Evolutionary conservation across 2,113 vertebrate genomes (phyloP).

Genomic region (Rhabdomys dilectus): DNA sequence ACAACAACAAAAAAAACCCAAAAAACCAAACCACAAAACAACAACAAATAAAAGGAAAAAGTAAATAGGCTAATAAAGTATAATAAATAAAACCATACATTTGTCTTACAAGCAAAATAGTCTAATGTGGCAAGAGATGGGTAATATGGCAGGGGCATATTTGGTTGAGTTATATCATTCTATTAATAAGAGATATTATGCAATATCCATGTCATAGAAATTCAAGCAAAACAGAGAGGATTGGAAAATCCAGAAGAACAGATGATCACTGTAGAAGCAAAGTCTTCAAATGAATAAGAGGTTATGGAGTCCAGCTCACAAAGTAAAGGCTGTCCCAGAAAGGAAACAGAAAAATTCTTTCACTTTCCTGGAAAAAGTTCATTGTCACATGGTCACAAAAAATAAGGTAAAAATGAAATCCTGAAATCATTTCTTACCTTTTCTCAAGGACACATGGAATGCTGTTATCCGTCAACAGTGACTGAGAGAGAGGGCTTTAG

Average conservation of each 20-base stretch:
- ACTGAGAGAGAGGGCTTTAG: background rate
- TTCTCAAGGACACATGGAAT: slow-evolving; percentile 5
- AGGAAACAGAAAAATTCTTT: background rate
- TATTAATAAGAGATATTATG: background rate
- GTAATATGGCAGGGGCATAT: background rate
- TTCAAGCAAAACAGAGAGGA: background rate
- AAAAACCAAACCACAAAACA: no score
- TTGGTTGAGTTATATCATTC: background rate
- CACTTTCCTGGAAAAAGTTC: background rate
- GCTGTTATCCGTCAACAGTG: background rate
- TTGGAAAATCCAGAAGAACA: background rate
- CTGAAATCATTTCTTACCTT: background rate
- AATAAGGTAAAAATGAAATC: background rate
- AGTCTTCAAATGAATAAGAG: background rate
- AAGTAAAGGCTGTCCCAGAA: background rate
- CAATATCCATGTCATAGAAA: background rate
- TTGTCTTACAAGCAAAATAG: background rate
- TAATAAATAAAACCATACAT: background rate
- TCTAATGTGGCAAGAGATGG: background rate
- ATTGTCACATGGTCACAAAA: background rate
- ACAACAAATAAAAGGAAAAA: background rate
- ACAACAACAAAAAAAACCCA: background rate
- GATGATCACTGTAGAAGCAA: background rate
- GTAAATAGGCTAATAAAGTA: background rate
- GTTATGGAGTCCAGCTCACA: background rate